phyloP scores from a whole-genome alignment of 2,113 vertebrate genomes.

The Tychaedon coryphoeus region DNA sequence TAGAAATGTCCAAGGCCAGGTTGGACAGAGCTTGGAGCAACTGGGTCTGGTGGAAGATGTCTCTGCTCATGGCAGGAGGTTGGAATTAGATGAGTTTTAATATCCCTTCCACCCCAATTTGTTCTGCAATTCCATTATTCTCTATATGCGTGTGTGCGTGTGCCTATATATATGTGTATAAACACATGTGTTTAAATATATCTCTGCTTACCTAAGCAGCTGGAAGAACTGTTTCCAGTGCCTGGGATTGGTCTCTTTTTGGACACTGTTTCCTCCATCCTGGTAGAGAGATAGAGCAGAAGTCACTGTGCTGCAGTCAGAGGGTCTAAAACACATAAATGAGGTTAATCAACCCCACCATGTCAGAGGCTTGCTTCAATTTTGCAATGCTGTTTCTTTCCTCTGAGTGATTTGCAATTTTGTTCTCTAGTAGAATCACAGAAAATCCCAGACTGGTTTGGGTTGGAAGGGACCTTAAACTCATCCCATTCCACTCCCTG shows the following conservation, averaged over 20 bases:
- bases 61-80: not conserved
- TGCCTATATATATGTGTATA: fast-evolving
- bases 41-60: not conserved
- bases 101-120: not conserved
- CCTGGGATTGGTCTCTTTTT: not conserved
- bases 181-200: fast-evolving
- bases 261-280: not conserved
- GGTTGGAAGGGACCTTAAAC: not conserved
- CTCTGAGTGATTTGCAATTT: not conserved
- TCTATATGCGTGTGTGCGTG: fast-evolving
- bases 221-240: not conserved
- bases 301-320: not conserved
- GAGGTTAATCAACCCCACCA: fast-evolving
- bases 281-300: not conserved
- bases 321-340: not conserved
- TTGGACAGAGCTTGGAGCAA: not conserved
- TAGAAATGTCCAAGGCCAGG: not conserved
- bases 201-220: not conserved
- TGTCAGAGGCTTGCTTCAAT: not conserved
- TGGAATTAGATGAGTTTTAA: not conserved
- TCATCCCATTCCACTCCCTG: not conserved
- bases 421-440: not conserved
- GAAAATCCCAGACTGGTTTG: not conserved
- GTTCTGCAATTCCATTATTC: not conserved
- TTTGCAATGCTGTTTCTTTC: not conserved